phyloP scores from a whole-genome alignment of 92 coral and sea anemone species.

The Pocillopora grandis region DNA sequence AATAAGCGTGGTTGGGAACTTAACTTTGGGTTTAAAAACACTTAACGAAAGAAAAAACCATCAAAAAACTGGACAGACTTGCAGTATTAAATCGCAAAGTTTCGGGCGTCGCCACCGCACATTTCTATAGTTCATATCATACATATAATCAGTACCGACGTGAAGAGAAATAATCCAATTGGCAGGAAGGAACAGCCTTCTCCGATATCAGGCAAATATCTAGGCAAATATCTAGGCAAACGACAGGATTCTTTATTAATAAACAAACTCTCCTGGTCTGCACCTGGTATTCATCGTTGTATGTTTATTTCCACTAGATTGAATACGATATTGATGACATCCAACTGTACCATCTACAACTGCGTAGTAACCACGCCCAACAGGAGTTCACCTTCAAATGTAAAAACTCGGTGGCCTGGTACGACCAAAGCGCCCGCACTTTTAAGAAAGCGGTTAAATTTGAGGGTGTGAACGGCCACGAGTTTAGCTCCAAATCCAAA shows the following conservation, averaged over 20 bases:
- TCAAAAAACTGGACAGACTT: too few relatives aligned
- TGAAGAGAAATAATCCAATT: too few relatives aligned
- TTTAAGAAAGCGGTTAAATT: constrained; percentile 60
- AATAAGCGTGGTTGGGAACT: too few relatives aligned
- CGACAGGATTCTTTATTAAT: background rate
- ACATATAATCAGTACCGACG: too few relatives aligned
- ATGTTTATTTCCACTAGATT: constrained; percentile 40
- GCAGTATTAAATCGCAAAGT: too few relatives aligned
- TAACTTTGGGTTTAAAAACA: too few relatives aligned
- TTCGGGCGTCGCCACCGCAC: too few relatives aligned
- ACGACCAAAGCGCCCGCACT: constrained; percentile 43
- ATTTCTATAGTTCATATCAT: too few relatives aligned
- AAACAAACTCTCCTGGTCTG: too few relatives aligned
- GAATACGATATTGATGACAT: constrained; percentile 72
- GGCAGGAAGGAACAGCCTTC: background rate
- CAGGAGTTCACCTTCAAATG: constrained; percentile 78
- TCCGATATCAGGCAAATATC: background rate
- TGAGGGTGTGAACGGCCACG: constrained; percentile 71
- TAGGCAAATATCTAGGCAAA: too few relatives aligned
- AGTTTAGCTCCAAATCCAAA: constrained; percentile 52
- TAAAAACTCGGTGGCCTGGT: constrained; percentile 82
- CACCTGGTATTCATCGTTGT: background rate
- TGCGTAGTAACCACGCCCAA: constrained; percentile 74
- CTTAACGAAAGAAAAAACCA: too few relatives aligned
- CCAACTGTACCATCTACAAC: constrained; percentile 76